Base-by-base conservation (phyloP, 1,140 invertebrate species). In the Dermatophagoides farinae region DNA sequence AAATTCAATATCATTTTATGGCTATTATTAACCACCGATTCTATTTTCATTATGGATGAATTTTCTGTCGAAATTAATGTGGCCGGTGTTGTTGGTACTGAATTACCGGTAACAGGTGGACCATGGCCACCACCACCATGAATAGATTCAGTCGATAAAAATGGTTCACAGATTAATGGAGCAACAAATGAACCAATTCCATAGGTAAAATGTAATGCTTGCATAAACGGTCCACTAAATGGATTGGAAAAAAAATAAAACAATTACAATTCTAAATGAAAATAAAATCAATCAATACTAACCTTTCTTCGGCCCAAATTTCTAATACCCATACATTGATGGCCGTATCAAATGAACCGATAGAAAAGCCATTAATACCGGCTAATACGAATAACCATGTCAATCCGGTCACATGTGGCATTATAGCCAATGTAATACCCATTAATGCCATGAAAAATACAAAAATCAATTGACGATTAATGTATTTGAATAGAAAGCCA, bases 171-270 rank as follows among this genome's bases (percentile, higher is more conserved):
- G 22, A 78, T 62, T 5, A 77, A 67, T 14, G 77, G 77, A 16
- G 76, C 75, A 41, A 77, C 64, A 61, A 76, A 75, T 1, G 75
- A 74, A 37, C 77, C 77, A 39, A 77, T 61, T 20, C 73, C 76
- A 70, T 77, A 77, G 22, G 71, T 71, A 67, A 77, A 77, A 62
- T 78, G 77, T 37, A 78, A 60, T 6, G 74, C 68, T 66, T 78
- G 77, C 62, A 78, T 72, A 61, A 73, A 77, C 6, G 75, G 75
- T 5, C 70, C 71, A 65, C 74, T 55, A 25, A 4, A 31, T 31
- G 31, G 8, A 31, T 4, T 31, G 8, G 46, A 47, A 4, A 23
- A 47, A 47, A 47, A 20, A 9, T 47, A 23, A 47, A 6, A 31
- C 2, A 31, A 31, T 4, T 47, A n/a, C n/a, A 47, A 4, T 47